Evolutionary conservation across 2,797 vertebrate genomes (phyloP), one percentile per base, ranked within the genome.

Genomic region (Bryconaethiops microstoma): DNA sequence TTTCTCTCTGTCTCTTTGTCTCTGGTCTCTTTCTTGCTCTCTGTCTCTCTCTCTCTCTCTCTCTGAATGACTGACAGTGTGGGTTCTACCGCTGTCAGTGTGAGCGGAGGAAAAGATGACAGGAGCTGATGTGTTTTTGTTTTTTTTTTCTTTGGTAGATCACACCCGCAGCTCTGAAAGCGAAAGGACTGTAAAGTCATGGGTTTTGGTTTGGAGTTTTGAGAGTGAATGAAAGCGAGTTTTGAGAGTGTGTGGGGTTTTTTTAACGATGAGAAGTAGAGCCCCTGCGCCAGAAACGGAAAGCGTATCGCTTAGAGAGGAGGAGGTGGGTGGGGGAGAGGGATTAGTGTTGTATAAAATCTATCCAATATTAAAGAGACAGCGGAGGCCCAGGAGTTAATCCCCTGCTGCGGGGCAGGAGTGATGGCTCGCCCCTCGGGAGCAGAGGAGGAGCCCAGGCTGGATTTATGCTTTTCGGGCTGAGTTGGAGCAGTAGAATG

Each of bases 291-390:
- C n/a, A 57, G 59, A 63, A 52, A 48, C 50, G 25, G 19, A 69
- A 70, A 80, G 85, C 91, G 84, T 89, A 86, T 90, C 81, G 86
- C 65, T 52, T 64, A 80, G 87, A 88, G 84, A 87, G 88, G 91
- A 90, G 86, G 91, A 88, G 71, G 79, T 69, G 78, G 85, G 64
- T 82, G 85, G 88, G 88, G 80, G 76, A 81, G 77, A 75, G 85
- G 89, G 90, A 92, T 93, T 92, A 92, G 78, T 17, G 0, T 85
- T 91, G 90, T 91, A 84, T 88, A 90, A 91, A 91, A 91, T 91
- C 85, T 90, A 89, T 90, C 87, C 88, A 64, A 84, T 83, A 82
- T 89, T 88, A 89, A 90, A 88, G 87, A 87, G 85, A 90, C 79
- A 83, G 78, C 83, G 67, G 77, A 73, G 84, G 80, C 79, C 81